Evolutionary conservation across 2,113 vertebrate genomes (phyloP), one percentile per base, ranked within the genome.

Genomic region (Ellobius talpinus): DNA sequence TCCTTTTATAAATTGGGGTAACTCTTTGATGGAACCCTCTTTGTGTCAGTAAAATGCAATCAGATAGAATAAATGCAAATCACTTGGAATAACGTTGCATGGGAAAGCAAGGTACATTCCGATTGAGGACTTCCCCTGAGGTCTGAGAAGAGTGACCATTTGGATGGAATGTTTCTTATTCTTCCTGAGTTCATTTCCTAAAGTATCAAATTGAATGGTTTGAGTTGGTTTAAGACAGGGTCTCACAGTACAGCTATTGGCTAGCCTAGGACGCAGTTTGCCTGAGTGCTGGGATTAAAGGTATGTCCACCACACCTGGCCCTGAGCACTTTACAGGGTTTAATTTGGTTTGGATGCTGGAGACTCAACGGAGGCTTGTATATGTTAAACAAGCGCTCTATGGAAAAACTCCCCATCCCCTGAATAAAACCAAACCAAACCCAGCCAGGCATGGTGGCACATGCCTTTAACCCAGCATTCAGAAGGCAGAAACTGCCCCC

Each of bases 121-220:
- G 39, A 9, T 68, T 88, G 36, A 84, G 47, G n/a, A 86, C 77
- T 42, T 85, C 6, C 45, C 42, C 11, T 81, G 13, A 12, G 36
- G 66, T 89, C 81, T 89, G 29, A 89, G 65, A 76, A 68, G 23
- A 91, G 47, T 73, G n/a, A 90, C 55, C 31, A 14, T 16, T 72
- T 72, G 58, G 70, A 93, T 93, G n/a, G 31, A n/a, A 84, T 86
- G 42, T 87, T 42, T 96, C 33, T 85, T 85, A 76, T 39, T 66
- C 50, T 91, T 85, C 77, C 33, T 74, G 47, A 92, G 47, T 24
- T 88, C 76, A 26, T 36, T 79, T 79, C 33, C 77, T 31, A 52
- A 52, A 52, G 31, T 79, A 79, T 14, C n/a, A 58, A 58, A 36
- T 29, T 88, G 50, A 33, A 86, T 45, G 39, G 47, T 72, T 61